phyloP scores from a whole-genome alignment of 2,888 invertebrate species.

The Drosophila merina region DNA sequence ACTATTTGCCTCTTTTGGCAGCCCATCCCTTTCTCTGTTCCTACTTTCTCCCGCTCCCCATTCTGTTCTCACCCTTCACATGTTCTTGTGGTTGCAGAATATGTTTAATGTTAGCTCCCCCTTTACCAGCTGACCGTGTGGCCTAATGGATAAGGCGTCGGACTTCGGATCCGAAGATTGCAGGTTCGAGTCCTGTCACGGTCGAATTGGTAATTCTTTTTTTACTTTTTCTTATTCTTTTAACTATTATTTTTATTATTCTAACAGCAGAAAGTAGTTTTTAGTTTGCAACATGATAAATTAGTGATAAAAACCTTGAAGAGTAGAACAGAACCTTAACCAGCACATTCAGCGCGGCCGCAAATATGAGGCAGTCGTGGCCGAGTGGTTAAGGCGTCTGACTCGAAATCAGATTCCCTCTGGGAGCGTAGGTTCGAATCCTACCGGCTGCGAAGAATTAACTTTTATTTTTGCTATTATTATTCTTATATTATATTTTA shows the following conservation, averaged over 20 bases:
- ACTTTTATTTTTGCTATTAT: background rate
- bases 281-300: background rate
- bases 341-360: background rate
- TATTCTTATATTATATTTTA: background rate
- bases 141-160: slow-evolving; percentile 50
- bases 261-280: background rate
- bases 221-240: background rate
- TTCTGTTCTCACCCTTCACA: slow-evolving; percentile 28
- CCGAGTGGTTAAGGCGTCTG: slow-evolving; percentile 85
- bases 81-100: slow-evolving; percentile 7
- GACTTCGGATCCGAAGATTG: slow-evolving; percentile 50
- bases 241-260: background rate
- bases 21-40: slow-evolving; percentile 4
- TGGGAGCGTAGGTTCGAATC: slow-evolving; percentile 95
- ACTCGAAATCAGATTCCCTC: slow-evolving; percentile 88
- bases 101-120: slow-evolving; percentile 18
- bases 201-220: slow-evolving; percentile 7
- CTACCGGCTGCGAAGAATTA: slow-evolving; percentile 88
- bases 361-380: slow-evolving; percentile 81
- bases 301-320: no score
- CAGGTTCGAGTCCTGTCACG: slow-evolving; percentile 49
- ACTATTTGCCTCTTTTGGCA: no score
- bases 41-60: background rate
- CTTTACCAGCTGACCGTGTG: slow-evolving; percentile 39
- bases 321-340: background rate